Percentiles rank a stretch among this genome's conserved stretches.
phyloP scores from a whole-genome alignment of 92 coral and sea anemone genomes.

The Anthopleura xanthogrammica region DNA sequence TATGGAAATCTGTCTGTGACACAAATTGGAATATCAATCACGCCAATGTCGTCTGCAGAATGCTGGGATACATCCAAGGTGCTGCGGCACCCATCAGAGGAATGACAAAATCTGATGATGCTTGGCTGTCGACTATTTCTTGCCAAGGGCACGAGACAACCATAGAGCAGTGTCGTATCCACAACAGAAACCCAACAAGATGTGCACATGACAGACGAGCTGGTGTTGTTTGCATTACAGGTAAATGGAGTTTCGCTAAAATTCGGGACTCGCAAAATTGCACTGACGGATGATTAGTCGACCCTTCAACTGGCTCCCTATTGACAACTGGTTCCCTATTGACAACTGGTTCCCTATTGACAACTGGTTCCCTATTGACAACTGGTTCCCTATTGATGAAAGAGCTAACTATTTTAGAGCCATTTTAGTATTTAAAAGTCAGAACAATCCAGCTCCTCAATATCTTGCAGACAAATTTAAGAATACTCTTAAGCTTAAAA shows the following conservation, averaged over 20 bases:
- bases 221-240: background rate
- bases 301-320: no score
- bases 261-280: no score
- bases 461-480: no score
- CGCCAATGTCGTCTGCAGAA: conserved; percentile 42
- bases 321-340: no score
- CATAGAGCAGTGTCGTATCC: background rate
- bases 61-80: conserved; percentile 28
- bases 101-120: background rate
- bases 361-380: no score
- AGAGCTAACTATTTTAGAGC: no score
- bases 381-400: no score
- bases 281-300: no score
- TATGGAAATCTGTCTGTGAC: conserved; percentile 38
- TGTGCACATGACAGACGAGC: background rate
- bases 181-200: background rate
- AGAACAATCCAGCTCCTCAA: no score
- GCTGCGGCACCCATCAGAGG: background rate
- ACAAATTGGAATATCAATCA: conserved; percentile 24
- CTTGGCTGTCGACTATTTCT: conserved; percentile 15
- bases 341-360: no score
- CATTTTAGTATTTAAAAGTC: no score
- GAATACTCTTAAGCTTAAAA: no score
- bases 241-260: background rate
- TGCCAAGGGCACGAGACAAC: conserved; percentile 28